Evolutionary conservation across 37 sponge, comb jelly and placozoan species (phyloP).

Genomic region (Mnemiopsis leidyi): DNA sequence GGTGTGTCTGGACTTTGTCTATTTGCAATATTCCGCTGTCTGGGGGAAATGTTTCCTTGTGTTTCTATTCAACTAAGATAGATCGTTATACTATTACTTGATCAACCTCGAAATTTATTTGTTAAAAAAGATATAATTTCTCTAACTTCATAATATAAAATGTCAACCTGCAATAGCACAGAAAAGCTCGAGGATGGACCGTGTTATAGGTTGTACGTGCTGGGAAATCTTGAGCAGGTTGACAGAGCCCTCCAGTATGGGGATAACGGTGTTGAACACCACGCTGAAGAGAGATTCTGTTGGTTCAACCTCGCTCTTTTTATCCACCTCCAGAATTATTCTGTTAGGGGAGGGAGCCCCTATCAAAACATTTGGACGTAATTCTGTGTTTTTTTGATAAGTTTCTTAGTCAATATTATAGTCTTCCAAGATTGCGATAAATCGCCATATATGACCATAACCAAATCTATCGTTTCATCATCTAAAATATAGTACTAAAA

Average conservation of each 20-base stretch:
- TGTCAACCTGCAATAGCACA: background rate
- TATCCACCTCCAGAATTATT: background rate
- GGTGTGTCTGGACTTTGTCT: slow-evolving; percentile 19
- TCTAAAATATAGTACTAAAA: too few relatives aligned
- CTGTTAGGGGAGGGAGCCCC: background rate
- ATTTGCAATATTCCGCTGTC: slow-evolving; percentile 51
- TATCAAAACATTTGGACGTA: background rate
- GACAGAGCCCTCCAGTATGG: slow-evolving; percentile 33
- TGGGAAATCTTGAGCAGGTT: background rate
- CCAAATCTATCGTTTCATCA: too few relatives aligned
- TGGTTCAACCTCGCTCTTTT: background rate
- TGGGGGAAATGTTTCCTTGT: too few relatives aligned
- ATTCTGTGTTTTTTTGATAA: too few relatives aligned
- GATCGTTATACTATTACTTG: background rate
- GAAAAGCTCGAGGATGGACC: slow-evolving; percentile 52
- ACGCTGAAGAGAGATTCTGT: slow-evolving; percentile 6
- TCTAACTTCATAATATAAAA: background rate
- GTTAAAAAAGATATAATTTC: background rate
- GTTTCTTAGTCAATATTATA: too few relatives aligned
- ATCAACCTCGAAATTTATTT: background rate
- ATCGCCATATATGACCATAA: too few relatives aligned
- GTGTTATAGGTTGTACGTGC: background rate
- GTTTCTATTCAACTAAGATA: too few relatives aligned
- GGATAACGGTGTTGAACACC: slow-evolving; percentile 11
- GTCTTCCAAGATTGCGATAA: too few relatives aligned